Conservation (phyloP, 2,888 invertebrate genomes). For the Drosophila kokeensis region DNA sequence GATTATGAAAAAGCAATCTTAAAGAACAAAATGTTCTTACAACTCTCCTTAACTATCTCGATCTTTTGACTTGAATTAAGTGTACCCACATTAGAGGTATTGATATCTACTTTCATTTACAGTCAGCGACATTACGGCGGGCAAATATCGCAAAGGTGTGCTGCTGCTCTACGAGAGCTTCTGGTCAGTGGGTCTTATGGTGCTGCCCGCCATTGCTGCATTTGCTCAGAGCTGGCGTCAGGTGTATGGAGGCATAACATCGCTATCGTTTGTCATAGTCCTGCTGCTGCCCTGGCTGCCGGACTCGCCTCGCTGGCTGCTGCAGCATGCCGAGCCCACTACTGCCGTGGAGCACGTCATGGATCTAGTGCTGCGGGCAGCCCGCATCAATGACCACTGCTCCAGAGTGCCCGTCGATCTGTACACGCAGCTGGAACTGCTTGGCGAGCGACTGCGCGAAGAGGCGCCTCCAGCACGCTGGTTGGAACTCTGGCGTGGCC, state of each 20-base stretch:
- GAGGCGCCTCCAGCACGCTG: conserved; percentile 74
- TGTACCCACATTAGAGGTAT: not conserved
- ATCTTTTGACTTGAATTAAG: not conserved
- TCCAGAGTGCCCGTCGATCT: conserved; percentile 80
- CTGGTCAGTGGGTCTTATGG: conserved; percentile 85
- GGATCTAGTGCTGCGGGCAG: conserved; percentile 79
- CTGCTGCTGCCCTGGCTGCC: conserved; percentile 85
- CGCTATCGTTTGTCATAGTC: conserved; percentile 83
- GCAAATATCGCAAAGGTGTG: conserved; percentile 80
- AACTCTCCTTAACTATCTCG: not conserved
- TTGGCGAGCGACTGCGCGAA: conserved; percentile 59
- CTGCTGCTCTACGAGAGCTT: conserved; percentile 85
- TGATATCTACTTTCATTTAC: not conserved
- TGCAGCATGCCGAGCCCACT: conserved; percentile 74
- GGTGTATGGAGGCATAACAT: conserved; percentile 84
- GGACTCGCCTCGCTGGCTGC: conserved; percentile 85
- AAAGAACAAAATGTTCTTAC: too few relatives aligned
- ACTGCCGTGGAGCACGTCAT: conserved; percentile 76
- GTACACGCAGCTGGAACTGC: conserved; percentile 65
- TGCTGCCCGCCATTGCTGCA: conserved; percentile 83
- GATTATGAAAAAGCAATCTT: too few relatives aligned
- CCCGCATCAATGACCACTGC: conserved; percentile 81
- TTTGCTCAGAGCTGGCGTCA: conserved; percentile 84
- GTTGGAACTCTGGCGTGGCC: conserved; percentile 82
- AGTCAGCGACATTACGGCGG: conserved; percentile 85